Conservation (phyloP, 1,140 invertebrate species). For the Coptotermes formosanus region DNA sequence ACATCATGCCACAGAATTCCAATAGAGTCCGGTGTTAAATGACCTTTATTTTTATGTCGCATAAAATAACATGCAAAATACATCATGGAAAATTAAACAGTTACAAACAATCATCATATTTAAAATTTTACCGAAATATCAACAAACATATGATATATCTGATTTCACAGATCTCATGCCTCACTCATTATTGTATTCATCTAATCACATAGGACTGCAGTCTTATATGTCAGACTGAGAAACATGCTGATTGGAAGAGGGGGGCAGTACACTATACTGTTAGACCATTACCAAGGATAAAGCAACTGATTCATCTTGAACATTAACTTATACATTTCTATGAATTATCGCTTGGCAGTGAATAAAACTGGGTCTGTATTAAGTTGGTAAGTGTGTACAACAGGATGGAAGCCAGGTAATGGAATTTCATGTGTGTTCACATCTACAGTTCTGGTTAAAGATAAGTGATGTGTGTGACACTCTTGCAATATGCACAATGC, state of each 20-base stretch:
- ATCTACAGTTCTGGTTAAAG: neutral
- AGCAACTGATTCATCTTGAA: neutral
- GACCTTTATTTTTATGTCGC: slow-evolving; percentile 21
- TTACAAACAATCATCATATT: slow-evolving; percentile 36
- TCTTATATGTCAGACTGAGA: slow-evolving; percentile 32
- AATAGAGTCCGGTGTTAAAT: neutral
- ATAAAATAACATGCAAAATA: slow-evolving; percentile 33
- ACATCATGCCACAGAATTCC: too few species aligned
- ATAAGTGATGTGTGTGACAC: neutral
- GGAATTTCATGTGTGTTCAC: neutral
- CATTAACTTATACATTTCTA: slow-evolving; percentile 9
- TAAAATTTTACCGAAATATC: slow-evolving; percentile 37
- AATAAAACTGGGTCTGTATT: neutral
- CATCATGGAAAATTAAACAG: slow-evolving; percentile 31
- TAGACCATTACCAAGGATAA: slow-evolving; percentile 23
- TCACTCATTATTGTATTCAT: slow-evolving; percentile 29
- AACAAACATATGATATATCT: slow-evolving; percentile 35
- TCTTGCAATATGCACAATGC: neutral
- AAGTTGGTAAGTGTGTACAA: neutral
- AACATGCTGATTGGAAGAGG: slow-evolving; percentile 32
- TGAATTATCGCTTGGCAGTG: slow-evolving; percentile 25
- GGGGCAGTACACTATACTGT: slow-evolving; percentile 21
- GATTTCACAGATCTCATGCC: slow-evolving; percentile 31
- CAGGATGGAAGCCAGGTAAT: slow-evolving; percentile 19
- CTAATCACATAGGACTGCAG: slow-evolving; percentile 35